Base-by-base conservation (phyloP, 2,888 invertebrate species). In the Abrostola tripartita region DNA sequence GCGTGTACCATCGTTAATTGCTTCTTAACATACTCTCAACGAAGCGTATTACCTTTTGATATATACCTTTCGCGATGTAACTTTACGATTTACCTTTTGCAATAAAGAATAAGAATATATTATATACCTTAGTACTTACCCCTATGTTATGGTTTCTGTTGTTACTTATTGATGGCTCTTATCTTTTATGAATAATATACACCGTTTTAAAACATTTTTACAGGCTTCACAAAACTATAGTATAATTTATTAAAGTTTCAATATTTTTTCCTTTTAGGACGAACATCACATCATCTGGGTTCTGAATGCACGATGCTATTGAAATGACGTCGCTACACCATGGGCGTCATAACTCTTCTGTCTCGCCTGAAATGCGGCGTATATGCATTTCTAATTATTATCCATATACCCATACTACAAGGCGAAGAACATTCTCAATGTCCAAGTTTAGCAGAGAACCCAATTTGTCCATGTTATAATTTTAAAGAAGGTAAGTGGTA, bases 381-480 rank as follows among this genome's bases (percentile, higher is more conserved):
- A 94, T 84, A 96, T 90, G 83, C 96, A 90, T 85, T 95, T 95
- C 84, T 93, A 80, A 85, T 93, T 82, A 87, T 92, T 83, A 88
- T 87, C 86, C 91, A 91, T 87, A 91, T 91, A 87, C 94, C 89
- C 88, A 94, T 93, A 90, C 91, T 94, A 88, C 94, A 92, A 91
- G 94, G 94, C 88, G 94, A 94, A 94, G 94, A 94, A 81, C 93
- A 93, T 71, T 84, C 93, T 37, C 89, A 96, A 86, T 98, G 97
- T 88, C 97, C 97, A 68, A 96, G 96, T 85, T 95, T 96, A 84
- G 96, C 97, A 84, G 96, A 96, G 82, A 97, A 97, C 90, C 97
- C 97, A 49, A 97, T 97, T 78, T 98, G 98, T 90, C 98, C 98
- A 6, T 98, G 98, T 92, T 98, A 98, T 95, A 97, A 97, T 90